Base-by-base conservation (phyloP, 2,113 vertebrate species). In the Leucoraja erinaceus region DNA sequence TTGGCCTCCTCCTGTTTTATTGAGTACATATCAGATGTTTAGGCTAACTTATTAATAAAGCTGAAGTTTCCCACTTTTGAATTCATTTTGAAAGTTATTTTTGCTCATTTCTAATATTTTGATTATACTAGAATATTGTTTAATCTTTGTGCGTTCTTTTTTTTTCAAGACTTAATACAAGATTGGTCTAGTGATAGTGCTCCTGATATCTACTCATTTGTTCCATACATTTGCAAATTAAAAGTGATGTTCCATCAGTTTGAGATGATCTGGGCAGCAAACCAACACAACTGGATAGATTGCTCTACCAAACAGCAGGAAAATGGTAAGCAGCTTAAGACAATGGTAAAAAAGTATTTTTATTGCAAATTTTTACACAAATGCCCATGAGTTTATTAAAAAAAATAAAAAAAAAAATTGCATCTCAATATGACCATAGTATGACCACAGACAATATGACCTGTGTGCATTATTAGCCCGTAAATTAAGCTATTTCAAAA, bases 261-360 rank as follows among this genome's bases (percentile, higher is more conserved):
- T 95, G 99, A 99, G 96, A 99, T 99, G 99, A 98, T 99, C 94
- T 99, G 99, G 99, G 98, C 98, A 3, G 98, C 98, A 93, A 99
- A 99, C 96, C 98, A 99, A 77, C 98, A 99, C 94, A 99, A 99
- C 94, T 99, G 98, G 99, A 97, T 99, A 20, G 99, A 99, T 94
- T 99, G 98, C 94, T 99, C 99, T 93, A 99, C 98, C 93, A 99
- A 99, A 94, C 99, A 99, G 59, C 99, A 99, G 93, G 99, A 99
- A 96, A 99, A 99, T 93, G 98, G 99, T 99, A 93, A 96, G 97
- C 86, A 8, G 74, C 79, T 59, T 70, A 66, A 31, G 25, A 18
- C 9, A 18, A 68, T 16, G 14, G 38, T 16, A 38, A 68, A 70
- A 90, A 0, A 5, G 14, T 81, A 22, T 54, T 20, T 84, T 84